phyloP scores from a whole-genome alignment of 2,888 invertebrate genomes.

The Meiosimyza decipiens region DNA sequence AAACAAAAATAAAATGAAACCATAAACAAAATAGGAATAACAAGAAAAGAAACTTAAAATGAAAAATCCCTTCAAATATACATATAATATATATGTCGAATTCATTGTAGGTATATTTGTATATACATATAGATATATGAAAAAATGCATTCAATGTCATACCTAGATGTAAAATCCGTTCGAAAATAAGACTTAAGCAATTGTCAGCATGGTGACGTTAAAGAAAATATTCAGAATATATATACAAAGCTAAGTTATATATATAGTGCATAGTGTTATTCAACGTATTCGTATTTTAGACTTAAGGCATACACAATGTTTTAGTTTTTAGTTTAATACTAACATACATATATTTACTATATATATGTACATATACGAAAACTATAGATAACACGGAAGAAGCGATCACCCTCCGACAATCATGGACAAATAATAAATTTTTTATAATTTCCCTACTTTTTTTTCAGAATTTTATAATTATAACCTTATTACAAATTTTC shows the following conservation, averaged over 20 bases:
- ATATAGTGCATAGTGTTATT: not conserved
- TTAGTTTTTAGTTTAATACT: not conserved
- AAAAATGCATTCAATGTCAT: slow-evolving; percentile 27
- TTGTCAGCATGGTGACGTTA: slow-evolving; percentile 63
- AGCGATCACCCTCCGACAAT: slow-evolving; percentile 44
- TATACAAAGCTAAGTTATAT: slow-evolving; percentile 2
- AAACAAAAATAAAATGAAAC: slow-evolving; percentile 9
- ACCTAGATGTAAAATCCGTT: slow-evolving; percentile 30
- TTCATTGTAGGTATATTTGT: slow-evolving; percentile 32
- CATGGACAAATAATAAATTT: slow-evolving; percentile 37
- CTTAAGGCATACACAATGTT: not conserved
- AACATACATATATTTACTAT: not conserved
- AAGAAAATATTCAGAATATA: slow-evolving; percentile 44
- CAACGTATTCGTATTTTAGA: not conserved
- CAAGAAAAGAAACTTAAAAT: slow-evolving; percentile 5
- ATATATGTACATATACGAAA: slow-evolving; percentile 5
- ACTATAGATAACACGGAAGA: slow-evolving; percentile 14
- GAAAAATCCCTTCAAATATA: not conserved
- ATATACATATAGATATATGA: slow-evolving; percentile 13
- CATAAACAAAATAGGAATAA: not conserved
- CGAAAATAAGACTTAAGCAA: slow-evolving; percentile 63
- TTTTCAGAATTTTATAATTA: not conserved
- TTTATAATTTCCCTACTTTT: not conserved
- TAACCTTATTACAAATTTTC: too few species aligned
- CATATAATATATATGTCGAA: slow-evolving; percentile 20